Base-by-base conservation (phyloP, 2,888 invertebrate genomes). In the Zaprionus bogoriensis region DNA sequence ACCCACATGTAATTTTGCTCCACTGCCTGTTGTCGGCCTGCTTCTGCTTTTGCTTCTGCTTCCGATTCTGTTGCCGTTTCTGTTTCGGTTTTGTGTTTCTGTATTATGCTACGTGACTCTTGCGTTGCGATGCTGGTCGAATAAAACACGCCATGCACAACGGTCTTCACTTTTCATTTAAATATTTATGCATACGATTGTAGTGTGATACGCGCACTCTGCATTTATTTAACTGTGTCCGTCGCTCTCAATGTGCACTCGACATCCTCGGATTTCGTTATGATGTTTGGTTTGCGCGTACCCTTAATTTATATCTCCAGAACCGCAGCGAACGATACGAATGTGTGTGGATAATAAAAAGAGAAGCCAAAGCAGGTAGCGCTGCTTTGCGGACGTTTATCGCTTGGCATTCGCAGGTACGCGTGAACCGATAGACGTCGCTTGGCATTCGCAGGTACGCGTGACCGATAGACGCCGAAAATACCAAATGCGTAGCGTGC, bases 201-300 rank as follows among this genome's bases (percentile, higher is more conserved):
- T n/a, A 47, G 19, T 39, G 30, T 38, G 32, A 38, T 20, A 52
- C 44, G 58, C 45, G 27, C 14, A 36, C 47, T 36, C 30, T 55
- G 47, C 36, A 51, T 61, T 61, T 28, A 42, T 44, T 20, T 60
- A 71, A 57, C 61, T 61, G 52, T 60, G 55, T 51, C n/a, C 36
- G 39, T n/a, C 5, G 17, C 38, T 22, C 45, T 57, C 54, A 65
- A 45, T 66, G 50, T 62, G 71, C 54, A 71, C 60, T 65, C 60
- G 61, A 64, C 61, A 76, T 76, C 46, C 60, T 73, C 45, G 32
- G 52, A 52, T 61, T 48, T 19, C 44, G 51, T 64, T 68, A 65
- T 55, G 59, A 19, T 30, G 54, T 36, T 70, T 57, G 54, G 58
- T 77, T 74, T 81, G 70, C 81, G 77, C 75, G 77, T 77, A 63